A percentile compares a stretch with the other conserved stretches of the same genome.
Conservation (phyloP, 1,140 invertebrate species). For the Drosophila erecta region DNA sequence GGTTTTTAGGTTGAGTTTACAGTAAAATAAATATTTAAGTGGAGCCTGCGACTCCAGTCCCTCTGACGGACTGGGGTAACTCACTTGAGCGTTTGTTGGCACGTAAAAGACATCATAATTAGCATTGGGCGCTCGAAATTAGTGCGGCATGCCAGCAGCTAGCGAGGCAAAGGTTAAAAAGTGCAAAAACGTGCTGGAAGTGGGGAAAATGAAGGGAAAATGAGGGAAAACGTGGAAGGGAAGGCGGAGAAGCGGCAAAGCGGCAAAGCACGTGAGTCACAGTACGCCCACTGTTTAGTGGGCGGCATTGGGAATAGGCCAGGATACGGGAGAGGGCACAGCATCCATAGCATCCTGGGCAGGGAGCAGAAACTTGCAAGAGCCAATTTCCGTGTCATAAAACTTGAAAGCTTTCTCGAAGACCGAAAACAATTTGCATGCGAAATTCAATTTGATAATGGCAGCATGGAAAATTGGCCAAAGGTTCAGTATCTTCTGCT, state of each 20-base stretch:
- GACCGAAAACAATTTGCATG: slow-evolving; percentile 78
- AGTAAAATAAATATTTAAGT: slow-evolving; percentile 81
- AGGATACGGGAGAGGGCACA: slow-evolving; percentile 1
- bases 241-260: background rate
- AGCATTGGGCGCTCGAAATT: slow-evolving; percentile 69
- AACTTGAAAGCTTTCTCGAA: slow-evolving; percentile 79
- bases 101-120: slow-evolving; percentile 83
- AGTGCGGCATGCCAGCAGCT: slow-evolving; percentile 43
- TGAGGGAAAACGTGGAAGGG: background rate
- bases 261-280: slow-evolving; percentile 45
- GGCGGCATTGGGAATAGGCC: background rate
- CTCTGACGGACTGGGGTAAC: slow-evolving; percentile 32
- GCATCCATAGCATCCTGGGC: slow-evolving; percentile 9
- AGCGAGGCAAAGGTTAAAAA: slow-evolving; percentile 48
- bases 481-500: slow-evolving; percentile 11
- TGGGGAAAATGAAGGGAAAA: background rate
- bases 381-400: slow-evolving; percentile 82
- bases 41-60: slow-evolving; percentile 45
- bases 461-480: slow-evolving; percentile 45
- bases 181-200: slow-evolving; percentile 41
- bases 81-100: slow-evolving; percentile 79
- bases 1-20: slow-evolving; percentile 75
- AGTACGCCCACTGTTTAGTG: background rate
- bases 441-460: slow-evolving; percentile 80
- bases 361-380: slow-evolving; percentile 52